Percentiles rank a stretch among this genome's conserved stretches.
These are phyloP conservation scores for Erinaceus europaeus DNA, from an alignment of 2,113 vertebrate species.

Conservation along the genomic window DNA sequence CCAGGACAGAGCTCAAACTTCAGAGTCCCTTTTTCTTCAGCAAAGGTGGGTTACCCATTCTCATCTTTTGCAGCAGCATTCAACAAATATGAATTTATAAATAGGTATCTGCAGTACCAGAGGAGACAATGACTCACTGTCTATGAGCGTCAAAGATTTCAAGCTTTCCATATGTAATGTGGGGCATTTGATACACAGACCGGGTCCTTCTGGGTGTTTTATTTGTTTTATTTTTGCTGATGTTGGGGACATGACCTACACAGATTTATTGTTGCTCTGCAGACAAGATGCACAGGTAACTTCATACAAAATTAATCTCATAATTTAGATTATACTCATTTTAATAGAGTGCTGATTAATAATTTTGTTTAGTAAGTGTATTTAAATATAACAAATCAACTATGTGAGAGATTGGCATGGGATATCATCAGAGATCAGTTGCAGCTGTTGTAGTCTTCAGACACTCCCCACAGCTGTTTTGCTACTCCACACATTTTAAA, in stretches of 20 bases:
- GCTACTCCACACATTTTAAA: no score
- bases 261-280: not conserved
- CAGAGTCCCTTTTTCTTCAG: slow-evolving; percentile 47
- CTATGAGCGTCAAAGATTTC: not conserved
- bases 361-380: slow-evolving; percentile 2
- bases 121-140: slow-evolving; percentile 68
- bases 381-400: no score
- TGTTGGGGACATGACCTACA: not conserved
- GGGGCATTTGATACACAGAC: not conserved
- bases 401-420: no score
- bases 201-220: not conserved
- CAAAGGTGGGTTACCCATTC: slow-evolving; percentile 37
- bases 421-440: no score
- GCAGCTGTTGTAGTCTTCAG: no score
- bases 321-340: slow-evolving; percentile 80
- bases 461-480: no score
- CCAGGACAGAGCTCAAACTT: not conserved
- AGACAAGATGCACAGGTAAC: not conserved
- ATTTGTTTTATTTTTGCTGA: slow-evolving; percentile 28
- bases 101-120: slow-evolving; percentile 58
- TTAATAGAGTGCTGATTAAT: slow-evolving; percentile 71
- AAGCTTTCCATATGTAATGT: not conserved
- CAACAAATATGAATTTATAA: slow-evolving; percentile 80
- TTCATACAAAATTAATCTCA: slow-evolving; percentile 57
- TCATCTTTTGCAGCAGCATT: slow-evolving; percentile 86